phyloP scores from a whole-genome alignment of 2,113 vertebrate species.

The Xiphias gladius region DNA sequence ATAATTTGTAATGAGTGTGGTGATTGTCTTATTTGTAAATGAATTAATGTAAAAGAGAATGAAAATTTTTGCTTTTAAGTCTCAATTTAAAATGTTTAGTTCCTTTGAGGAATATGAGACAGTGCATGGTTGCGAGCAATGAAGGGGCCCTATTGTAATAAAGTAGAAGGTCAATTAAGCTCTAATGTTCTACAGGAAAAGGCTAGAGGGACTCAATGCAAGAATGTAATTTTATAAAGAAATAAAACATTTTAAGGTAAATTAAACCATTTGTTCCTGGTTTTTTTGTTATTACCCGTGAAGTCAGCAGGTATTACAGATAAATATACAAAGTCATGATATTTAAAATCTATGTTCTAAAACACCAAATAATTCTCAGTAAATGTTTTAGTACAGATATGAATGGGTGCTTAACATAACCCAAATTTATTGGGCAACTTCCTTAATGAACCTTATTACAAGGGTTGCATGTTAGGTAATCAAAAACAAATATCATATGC shows the following conservation, averaged over 20 bases:
- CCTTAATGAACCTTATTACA: no score
- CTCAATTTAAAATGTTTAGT: neutral
- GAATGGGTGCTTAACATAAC: no score
- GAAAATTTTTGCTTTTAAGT: neutral
- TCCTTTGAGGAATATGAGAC: neutral
- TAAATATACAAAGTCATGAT: neutral
- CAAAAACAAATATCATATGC: no score
- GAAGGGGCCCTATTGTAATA: neutral
- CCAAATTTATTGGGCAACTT: no score
- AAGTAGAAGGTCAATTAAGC: neutral
- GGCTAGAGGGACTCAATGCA: conserved; percentile 56
- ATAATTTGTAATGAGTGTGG: conserved; percentile 15
- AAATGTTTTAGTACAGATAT: no score
- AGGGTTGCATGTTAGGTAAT: no score
- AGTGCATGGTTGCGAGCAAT: neutral
- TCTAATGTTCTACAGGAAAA: neutral
- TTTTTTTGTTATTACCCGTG: neutral
- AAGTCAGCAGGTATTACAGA: neutral
- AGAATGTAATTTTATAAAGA: conserved; percentile 79
- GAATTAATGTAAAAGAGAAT: neutral
- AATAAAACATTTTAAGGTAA: conserved; percentile 62
- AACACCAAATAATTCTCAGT: no score
- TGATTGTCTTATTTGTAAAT: conserved; percentile 6
- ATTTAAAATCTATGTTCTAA: neutral
- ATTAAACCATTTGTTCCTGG: neutral